Evolutionary conservation across 2,113 vertebrate genomes (phyloP).

Genomic region (Camelus dromedarius): DNA sequence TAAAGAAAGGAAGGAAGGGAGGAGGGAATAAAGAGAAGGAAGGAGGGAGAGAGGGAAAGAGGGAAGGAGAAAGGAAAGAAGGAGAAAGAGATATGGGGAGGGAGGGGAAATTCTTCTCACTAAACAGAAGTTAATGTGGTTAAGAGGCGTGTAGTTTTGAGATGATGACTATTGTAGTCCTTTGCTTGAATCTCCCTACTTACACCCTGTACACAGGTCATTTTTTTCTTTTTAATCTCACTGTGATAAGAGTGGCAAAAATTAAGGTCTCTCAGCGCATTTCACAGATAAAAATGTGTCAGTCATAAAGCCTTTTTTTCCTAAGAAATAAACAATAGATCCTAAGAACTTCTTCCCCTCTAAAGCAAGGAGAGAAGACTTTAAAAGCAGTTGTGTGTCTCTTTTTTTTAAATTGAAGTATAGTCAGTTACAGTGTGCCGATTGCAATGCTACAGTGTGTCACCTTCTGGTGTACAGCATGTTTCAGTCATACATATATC

Average conservation of each 20-base stretch:
- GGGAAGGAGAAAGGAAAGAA: too few species aligned
- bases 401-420: background rate
- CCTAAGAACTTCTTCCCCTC: background rate
- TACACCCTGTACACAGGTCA: background rate
- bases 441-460: too few species aligned
- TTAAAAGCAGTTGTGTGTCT: background rate
- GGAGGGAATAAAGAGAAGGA: too few species aligned
- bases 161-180: background rate
- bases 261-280: background rate
- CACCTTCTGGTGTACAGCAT: too few species aligned
- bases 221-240: background rate
- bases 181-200: background rate
- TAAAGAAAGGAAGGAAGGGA: background rate
- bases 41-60: too few species aligned
- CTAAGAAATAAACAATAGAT: background rate
- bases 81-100: background rate
- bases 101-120: background rate
- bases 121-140: background rate
- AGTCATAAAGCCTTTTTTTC: background rate
- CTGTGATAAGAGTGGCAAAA: background rate
- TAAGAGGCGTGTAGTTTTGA: background rate
- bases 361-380: background rate
- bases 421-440: too few species aligned
- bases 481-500: too few species aligned
- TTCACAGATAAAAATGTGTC: background rate